Conservation (phyloP, 2,888 invertebrate genomes). For the Cylindroiulus punctatus region DNA sequence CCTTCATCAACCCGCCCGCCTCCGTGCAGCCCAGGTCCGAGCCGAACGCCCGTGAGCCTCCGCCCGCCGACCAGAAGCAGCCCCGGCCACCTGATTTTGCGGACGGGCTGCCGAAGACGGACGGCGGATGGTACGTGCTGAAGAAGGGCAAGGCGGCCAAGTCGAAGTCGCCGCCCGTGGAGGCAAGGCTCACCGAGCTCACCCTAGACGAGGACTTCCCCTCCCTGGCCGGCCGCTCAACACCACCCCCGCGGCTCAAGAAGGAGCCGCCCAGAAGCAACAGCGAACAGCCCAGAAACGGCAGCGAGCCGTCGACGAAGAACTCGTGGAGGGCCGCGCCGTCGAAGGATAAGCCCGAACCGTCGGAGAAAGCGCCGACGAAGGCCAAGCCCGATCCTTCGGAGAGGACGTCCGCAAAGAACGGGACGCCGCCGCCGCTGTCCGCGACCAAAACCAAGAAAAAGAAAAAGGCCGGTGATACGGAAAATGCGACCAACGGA, state of each 20-base stretch:
- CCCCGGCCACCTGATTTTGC: neutral
- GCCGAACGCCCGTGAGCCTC: neutral
- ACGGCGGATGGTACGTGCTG: conserved; percentile 52
- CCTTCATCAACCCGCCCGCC: conserved; percentile 48
- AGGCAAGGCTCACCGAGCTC: neutral
- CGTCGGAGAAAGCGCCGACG: neutral
- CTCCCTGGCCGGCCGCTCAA: neutral
- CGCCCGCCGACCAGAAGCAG: neutral
- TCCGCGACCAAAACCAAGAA: conserved; percentile 24
- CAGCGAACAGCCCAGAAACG: no score
- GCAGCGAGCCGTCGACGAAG: neutral
- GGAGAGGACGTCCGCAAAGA: neutral
- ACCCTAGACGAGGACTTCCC: neutral
- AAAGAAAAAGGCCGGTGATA: conserved; percentile 33
- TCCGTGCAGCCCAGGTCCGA: conserved; percentile 3
- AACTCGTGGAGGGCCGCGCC: neutral
- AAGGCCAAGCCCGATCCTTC: neutral
- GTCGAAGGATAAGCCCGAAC: neutral
- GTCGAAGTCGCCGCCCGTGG: neutral
- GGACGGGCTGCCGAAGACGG: conserved; percentile 46
- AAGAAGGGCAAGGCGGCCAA: conserved; percentile 53
- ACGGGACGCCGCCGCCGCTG: neutral
- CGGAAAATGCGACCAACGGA: neutral
- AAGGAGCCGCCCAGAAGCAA: no score
- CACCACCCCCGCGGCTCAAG: neutral